Evolutionary conservation across 1,140 invertebrate species (phyloP).

Genomic region (Probaryconus sp.): DNA sequence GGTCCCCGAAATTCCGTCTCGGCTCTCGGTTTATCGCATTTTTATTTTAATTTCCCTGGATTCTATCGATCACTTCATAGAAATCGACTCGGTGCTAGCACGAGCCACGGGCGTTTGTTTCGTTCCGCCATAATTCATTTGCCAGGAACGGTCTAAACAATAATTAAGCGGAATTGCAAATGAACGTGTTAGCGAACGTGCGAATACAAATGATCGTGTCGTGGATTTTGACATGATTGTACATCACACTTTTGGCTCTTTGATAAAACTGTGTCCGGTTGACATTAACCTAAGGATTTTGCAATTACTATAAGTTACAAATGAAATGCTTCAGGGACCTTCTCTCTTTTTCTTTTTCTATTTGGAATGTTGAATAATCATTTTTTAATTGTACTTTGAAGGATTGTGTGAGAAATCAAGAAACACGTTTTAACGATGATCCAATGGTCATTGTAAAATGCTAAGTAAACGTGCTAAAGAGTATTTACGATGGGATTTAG

Average conservation of each 20-base stretch:
- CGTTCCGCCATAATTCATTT: slow-evolving; percentile 41
- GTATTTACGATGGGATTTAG: no score
- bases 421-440: no score
- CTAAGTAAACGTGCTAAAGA: no score
- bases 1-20: slow-evolving; percentile 27
- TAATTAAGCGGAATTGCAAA: slow-evolving; percentile 59
- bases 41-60: slow-evolving; percentile 57
- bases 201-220: slow-evolving; percentile 40
- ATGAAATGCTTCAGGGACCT: no score
- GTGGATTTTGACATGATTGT: slow-evolving; percentile 41
- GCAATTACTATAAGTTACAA: slow-evolving; percentile 1
- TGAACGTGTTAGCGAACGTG: slow-evolving; percentile 42
- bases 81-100: slow-evolving; percentile 8
- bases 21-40: slow-evolving; percentile 42
- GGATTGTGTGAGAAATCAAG: no score
- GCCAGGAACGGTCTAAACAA: slow-evolving; percentile 46
- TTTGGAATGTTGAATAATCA: no score
- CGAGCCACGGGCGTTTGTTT: slow-evolving; percentile 2
- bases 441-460: no score
- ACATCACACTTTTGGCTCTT: slow-evolving; percentile 27
- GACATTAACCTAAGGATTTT: not conserved
- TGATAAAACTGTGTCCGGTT: not conserved
- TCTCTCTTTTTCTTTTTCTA: no score
- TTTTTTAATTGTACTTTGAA: no score
- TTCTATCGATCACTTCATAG: slow-evolving; percentile 48